Evolutionary conservation across 1,140 invertebrate species (phyloP), one percentile per base, ranked within the genome.

Genomic region (Papilio polytes): DNA sequence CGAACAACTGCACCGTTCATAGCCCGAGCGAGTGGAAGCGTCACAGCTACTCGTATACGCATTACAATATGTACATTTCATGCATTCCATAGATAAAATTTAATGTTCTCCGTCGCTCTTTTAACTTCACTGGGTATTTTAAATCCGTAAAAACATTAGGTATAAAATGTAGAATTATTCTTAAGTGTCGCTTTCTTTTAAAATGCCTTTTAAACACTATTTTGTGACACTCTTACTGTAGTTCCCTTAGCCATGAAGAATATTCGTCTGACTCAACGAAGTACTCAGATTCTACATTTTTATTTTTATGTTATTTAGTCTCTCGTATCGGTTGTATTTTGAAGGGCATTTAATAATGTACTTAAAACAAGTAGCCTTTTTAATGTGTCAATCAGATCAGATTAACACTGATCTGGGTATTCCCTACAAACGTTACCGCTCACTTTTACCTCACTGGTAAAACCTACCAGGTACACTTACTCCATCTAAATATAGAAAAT

Each of bases 51-150:
- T 22, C 77, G 20, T 46, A n/a, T 20, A 51, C 56, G 56, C 46
- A n/a, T 20, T 76, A 76, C 41, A 63, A 44, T 63, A 66, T 78
- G 31, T 63, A 78, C 53, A 78, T 56, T 78, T 44, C 80, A 73
- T 80, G 82, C 87, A 88, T 88, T 86, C 85, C 85, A 81, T 80
- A 87, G 87, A 88, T 88, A 88, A 85, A 81, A 78, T 77, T 80
- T 84, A 82, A 83, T 84, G 80, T 46, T 31, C 22, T 76, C 44
- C 72, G 72, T 73, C 63, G 63, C 63, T 70, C 72, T 73, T 73
- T 73, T 46, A 46, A 73, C 72, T 73, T 73, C 36, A 18, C 13
- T 76, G 74, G 44, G 44, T 31, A 76, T 76, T 76, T 76, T 76
- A 76, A 76, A 76, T 70, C 0, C 63, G 26, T 70, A 70, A 70